A percentile compares a stretch with the other conserved stretches of the same genome.
Conservation (phyloP, 35 echinoderm and acorn worm genomes). For the Stichopus chloronotus region DNA sequence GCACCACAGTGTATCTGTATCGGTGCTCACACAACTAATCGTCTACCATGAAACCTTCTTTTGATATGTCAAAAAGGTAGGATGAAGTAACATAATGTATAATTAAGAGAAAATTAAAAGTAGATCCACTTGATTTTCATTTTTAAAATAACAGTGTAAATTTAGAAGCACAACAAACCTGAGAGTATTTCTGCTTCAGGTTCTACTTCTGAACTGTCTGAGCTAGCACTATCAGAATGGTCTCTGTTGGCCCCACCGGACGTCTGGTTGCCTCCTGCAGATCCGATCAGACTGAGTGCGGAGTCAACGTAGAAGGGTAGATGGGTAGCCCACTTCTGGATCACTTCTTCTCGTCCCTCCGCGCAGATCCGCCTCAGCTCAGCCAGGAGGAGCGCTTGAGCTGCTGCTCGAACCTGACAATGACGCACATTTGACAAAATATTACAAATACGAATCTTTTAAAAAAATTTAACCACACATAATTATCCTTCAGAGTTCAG, state of each 20-base stretch:
- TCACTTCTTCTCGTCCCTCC: constrained; percentile 88
- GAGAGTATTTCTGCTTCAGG: constrained; percentile 94
- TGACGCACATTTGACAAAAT: neutral
- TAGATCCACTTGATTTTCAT: too few species aligned
- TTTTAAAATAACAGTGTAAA: too few species aligned
- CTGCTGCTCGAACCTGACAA: constrained; percentile 85
- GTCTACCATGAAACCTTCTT: too few species aligned
- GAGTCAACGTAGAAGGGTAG: constrained; percentile 96
- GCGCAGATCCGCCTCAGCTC: constrained; percentile 86
- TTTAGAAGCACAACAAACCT: constrained; percentile 40
- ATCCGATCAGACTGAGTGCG: constrained; percentile 70
- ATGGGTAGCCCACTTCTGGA: constrained; percentile 91
- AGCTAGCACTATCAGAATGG: constrained; percentile 59
- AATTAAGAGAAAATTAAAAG: too few species aligned
- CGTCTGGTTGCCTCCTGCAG: constrained; percentile 15
- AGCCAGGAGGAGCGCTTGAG: constrained; percentile 87
- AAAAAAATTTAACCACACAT: too few species aligned
- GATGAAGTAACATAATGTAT: too few species aligned
- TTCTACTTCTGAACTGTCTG: constrained; percentile 76
- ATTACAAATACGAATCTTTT: too few species aligned
- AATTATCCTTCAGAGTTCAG: too few species aligned
- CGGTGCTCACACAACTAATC: too few species aligned
- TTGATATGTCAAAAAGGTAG: too few species aligned
- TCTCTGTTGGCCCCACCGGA: neutral
- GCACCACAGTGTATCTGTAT: too few species aligned